Conservation (phyloP, 2,797 vertebrate species). For the Knipowitschia caucasica region DNA sequence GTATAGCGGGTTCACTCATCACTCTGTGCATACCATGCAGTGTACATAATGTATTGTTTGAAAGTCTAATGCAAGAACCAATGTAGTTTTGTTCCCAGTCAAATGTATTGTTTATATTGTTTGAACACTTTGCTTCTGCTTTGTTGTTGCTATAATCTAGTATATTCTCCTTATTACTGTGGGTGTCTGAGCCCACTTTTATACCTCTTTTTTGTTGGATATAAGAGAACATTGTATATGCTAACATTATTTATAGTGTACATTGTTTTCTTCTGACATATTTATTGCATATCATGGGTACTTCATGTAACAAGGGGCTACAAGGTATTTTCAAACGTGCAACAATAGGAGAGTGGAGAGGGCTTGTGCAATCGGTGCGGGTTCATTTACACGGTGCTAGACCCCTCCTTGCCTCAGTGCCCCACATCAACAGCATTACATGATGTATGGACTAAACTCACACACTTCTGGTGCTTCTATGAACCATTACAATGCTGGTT, state of each 20-base stretch:
- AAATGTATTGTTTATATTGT: conserved; percentile 67
- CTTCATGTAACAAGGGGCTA: conserved; percentile 69
- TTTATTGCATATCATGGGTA: conserved; percentile 80
- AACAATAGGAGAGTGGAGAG: conserved; percentile 62
- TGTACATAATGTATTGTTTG: conserved; percentile 72
- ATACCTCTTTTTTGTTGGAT: conserved; percentile 70
- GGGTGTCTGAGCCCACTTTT: conserved; percentile 62
- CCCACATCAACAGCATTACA: conserved; percentile 63
- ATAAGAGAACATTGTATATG: conserved; percentile 71
- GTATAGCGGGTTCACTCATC: conserved; percentile 17
- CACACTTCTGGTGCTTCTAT: conserved; percentile 76
- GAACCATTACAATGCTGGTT: conserved; percentile 66
- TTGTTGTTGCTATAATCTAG: conserved; percentile 55
- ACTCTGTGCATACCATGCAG: conserved; percentile 61
- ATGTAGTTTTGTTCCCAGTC: conserved; percentile 70
- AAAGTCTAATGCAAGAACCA: conserved; percentile 65
- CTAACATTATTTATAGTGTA: conserved; percentile 81
- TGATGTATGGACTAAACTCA: conserved; percentile 64
- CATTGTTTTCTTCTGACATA: conserved; percentile 77
- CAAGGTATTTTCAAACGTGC: conserved; percentile 73
- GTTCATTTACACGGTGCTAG: conserved; percentile 77
- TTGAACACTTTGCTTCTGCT: conserved; percentile 51
- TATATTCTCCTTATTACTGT: conserved; percentile 49
- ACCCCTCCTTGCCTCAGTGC: conserved; percentile 65
- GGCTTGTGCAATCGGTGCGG: conserved; percentile 66